phyloP scores from a whole-genome alignment of 2,797 vertebrate species.

The Mallotus villosus region DNA sequence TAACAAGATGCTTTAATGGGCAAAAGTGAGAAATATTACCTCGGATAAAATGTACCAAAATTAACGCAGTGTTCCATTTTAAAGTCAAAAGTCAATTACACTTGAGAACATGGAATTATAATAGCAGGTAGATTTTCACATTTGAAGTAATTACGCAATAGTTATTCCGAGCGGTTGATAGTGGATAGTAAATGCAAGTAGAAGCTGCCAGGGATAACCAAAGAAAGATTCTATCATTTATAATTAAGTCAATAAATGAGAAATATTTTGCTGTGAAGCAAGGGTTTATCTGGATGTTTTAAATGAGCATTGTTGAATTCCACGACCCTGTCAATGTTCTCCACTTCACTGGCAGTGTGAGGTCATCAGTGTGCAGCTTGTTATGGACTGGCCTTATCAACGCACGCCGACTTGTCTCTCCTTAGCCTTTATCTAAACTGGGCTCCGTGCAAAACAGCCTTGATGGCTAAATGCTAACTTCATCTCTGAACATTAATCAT shows the following conservation, averaged over 20 bases:
- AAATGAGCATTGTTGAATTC: background rate
- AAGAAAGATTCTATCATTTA: too few species aligned
- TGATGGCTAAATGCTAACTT: background rate
- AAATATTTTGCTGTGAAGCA: too few species aligned
- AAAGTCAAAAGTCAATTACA: slow-evolving; percentile 32
- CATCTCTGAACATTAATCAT: background rate
- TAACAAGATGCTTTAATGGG: slow-evolving; percentile 35
- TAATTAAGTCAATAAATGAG: too few species aligned
- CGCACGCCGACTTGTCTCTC: slow-evolving; percentile 28
- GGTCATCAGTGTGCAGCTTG: slow-evolving; percentile 38
- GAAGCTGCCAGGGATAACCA: too few species aligned
- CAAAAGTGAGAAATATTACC: slow-evolving; percentile 36
- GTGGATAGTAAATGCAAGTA: too few species aligned
- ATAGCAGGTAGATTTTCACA: background rate
- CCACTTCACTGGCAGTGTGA: background rate
- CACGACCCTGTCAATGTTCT: background rate
- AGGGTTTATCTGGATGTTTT: too few species aligned
- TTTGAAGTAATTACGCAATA: too few species aligned
- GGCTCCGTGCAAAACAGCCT: background rate
- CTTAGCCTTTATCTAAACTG: slow-evolving; percentile 22
- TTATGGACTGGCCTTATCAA: slow-evolving; percentile 41
- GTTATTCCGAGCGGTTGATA: too few species aligned
- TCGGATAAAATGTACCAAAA: background rate
- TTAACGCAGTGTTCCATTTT: slow-evolving; percentile 14
- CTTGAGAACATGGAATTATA: background rate